These are phyloP conservation scores for Lindbergichthys nudifrons DNA, from an alignment of 2,797 vertebrate species.

Conservation along the genomic window DNA sequence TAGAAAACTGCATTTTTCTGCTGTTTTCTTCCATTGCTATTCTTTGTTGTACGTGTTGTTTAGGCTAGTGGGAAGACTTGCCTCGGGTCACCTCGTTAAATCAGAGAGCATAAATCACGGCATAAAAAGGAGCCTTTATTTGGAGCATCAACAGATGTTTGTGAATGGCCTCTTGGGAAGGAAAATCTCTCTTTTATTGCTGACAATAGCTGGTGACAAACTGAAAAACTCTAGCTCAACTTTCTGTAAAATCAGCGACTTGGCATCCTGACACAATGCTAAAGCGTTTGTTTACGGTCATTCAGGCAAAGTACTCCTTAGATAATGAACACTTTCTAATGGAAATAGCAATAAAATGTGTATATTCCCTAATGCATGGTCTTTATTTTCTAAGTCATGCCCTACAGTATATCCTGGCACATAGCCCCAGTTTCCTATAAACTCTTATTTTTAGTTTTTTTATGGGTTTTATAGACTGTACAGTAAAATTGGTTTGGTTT, in stretches of 20 bases:
- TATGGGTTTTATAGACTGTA: not conserved
- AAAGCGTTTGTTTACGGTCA: not conserved
- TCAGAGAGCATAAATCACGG: constrained; percentile 56
- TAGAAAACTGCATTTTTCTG: constrained; percentile 8
- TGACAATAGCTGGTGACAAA: constrained; percentile 51
- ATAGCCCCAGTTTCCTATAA: constrained; percentile 9
- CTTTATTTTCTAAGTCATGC: constrained; percentile 4
- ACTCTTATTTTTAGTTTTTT: not conserved
- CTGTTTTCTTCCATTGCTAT: too few species aligned
- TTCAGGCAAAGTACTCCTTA: not conserved
- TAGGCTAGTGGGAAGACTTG: not conserved
- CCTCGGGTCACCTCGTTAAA: constrained; percentile 58
- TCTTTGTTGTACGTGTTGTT: too few species aligned
- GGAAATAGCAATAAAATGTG: constrained; percentile 1
- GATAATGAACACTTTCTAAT: not conserved
- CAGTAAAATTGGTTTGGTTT: not conserved
- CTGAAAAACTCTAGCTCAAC: constrained; percentile 1
- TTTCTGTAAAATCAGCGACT: not conserved
- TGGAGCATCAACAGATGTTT: constrained; percentile 60
- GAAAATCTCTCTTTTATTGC: constrained; percentile 23
- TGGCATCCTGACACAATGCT: too few species aligned
- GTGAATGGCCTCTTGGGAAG: constrained; percentile 38
- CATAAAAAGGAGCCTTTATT: constrained; percentile 47
- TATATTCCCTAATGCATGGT: not conserved
- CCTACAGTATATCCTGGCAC: not conserved